Evolutionary conservation across 1,140 invertebrate genomes (phyloP), one percentile per base, ranked within the genome.

Genomic region (Aphaenogaster ashmeadi): DNA sequence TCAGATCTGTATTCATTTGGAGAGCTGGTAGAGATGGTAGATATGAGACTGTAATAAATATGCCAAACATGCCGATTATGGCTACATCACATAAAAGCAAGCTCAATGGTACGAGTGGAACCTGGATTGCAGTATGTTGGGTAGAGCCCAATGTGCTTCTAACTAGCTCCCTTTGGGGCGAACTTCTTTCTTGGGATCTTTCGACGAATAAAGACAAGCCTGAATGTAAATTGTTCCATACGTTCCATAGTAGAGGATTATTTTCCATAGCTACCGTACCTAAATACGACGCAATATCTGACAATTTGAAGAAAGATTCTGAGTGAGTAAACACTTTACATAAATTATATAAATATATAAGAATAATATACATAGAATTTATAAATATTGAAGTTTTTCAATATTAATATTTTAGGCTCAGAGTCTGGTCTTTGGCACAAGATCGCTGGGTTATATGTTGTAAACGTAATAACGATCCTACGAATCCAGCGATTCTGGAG

Each of bases 401-500:
- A 21, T 47, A 36, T 47, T 27, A 4, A 54, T 66, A 77, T 50
- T 84, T 33, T 38, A 87, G 75, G 21, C 47, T 75, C 18, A 89
- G 89, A 88, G 94, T 97, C 18, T 97, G 97, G 97, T 97, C 96
- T 6, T 92, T 95, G 0, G 96, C 96, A 1, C 96, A 97, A 92
- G 97, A 98, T 92, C 95, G 97, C 56, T 95, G 96, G 91, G 89
- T 98, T 1, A 93, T 97, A 62, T 96, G 96, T 79, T 96, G 95
- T 88, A 86, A 96, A 15, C 92, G 94, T 13, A 91, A 93, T 27
- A 91, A 92, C 78, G 74, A 58, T 33, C 11, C 27, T 36, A 18
- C 21, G 0, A 47, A 58, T 60, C 8, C 47, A 15, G 47, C 79
- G 47, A 92, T 93, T 58, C 92, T 95, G 4, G 67, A 96, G 1